Conservation (phyloP, 1,140 invertebrate species). For the Zaprionus davidi region DNA sequence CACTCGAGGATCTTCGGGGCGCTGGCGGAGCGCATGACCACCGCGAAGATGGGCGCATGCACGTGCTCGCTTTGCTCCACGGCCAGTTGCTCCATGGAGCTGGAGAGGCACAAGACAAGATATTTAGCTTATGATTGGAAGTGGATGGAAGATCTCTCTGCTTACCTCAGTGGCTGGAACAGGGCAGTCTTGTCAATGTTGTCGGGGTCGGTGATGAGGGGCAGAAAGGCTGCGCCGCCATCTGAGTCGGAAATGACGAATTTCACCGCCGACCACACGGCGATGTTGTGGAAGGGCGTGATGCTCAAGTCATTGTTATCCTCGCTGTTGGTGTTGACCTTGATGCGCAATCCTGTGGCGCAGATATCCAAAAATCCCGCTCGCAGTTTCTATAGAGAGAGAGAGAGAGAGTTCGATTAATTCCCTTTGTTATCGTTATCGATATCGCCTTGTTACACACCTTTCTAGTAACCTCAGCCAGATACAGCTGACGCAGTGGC, state of each 20-base stretch:
- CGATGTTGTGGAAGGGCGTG: slow-evolving; percentile 94
- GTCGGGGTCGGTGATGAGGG: slow-evolving; percentile 93
- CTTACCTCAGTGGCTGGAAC: slow-evolving; percentile 85
- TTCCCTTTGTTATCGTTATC: neutral
- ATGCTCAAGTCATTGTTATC: slow-evolving; percentile 84
- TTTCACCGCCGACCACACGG: slow-evolving; percentile 95
- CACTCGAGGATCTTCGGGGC: slow-evolving; percentile 92
- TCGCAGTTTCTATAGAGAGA: slow-evolving; percentile 55
- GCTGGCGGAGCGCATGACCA: slow-evolving; percentile 93
- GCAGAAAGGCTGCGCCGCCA: slow-evolving; percentile 89
- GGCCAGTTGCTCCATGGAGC: slow-evolving; percentile 77
- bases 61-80: slow-evolving; percentile 77
- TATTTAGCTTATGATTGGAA: neutral
- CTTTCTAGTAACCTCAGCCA: slow-evolving; percentile 81
- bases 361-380: slow-evolving; percentile 89
- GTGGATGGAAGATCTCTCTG: neutral
- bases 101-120: slow-evolving; percentile 18
- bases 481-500: slow-evolving; percentile 92
- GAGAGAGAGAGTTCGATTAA: neutral
- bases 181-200: slow-evolving; percentile 90
- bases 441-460: slow-evolving; percentile 23
- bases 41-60: slow-evolving; percentile 94
- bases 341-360: slow-evolving; percentile 87
- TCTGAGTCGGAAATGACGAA: slow-evolving; percentile 87
- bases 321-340: slow-evolving; percentile 39